phyloP scores from a whole-genome alignment of 2,113 vertebrate species.

The Lepus americanus region DNA sequence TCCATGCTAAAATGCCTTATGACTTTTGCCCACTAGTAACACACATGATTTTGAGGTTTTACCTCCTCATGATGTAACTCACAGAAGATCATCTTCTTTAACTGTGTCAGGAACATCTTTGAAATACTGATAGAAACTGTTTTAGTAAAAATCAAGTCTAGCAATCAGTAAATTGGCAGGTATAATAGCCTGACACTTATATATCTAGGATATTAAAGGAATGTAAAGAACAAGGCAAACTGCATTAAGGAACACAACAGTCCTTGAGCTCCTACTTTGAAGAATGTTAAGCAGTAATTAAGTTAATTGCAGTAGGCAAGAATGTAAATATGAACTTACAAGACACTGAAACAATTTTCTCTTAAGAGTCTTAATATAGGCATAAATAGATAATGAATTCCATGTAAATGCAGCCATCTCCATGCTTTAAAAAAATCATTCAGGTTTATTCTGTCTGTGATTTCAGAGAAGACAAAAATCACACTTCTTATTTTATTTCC shows the following conservation, averaged over 20 bases:
- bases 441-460: background rate
- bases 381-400: background rate
- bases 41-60: background rate
- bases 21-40: background rate
- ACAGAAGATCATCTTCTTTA: constrained; percentile 14
- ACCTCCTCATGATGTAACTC: background rate
- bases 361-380: background rate
- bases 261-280: background rate
- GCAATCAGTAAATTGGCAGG: background rate
- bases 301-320: background rate
- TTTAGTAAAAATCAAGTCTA: constrained; percentile 36
- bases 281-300: background rate
- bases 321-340: background rate
- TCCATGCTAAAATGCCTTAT: constrained; percentile 19
- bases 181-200: background rate
- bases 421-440: background rate
- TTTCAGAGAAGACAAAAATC: constrained; percentile 31
- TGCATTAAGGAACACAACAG: background rate
- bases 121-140: constrained; percentile 6
- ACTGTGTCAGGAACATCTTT: background rate
- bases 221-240: background rate
- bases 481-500: background rate
- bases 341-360: background rate
- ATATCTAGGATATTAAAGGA: background rate
- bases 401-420: background rate